Base-by-base conservation (phyloP, 35 echinoderm and acorn worm genomes). In the Amphiura filiformis region DNA sequence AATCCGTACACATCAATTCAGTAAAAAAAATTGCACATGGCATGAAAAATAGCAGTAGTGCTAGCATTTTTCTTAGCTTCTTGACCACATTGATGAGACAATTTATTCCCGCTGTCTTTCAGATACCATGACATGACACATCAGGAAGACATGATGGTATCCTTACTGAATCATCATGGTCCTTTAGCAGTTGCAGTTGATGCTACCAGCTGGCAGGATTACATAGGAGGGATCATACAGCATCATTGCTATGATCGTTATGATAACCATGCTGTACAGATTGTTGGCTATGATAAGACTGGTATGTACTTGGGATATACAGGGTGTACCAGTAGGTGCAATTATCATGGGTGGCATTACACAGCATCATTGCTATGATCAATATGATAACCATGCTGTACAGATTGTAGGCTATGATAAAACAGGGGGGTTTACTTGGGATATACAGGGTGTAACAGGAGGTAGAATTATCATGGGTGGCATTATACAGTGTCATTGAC, bases 231-330 rank as follows among this genome's bases (percentile, higher is more conserved):
- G 18, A 92, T 99, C 13, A 99, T 99, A 64, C 96, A 99, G 76
- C 93, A 99, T 34, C 96, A 99, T 44, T 99, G 96, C 77, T 90
- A 84, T 47, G 82, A 47, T 23, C 36, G 35, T 15, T 86, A 64
- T 70, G 87, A 90, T 79, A 99, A 99, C 42, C 96, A 99, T 86
- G 96, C 96, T 44, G 96, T 99, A n/a, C 96, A 99, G 76, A 92
- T 99, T 39, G 87, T 99, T 80, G 96, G 96, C 3, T 99, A 93
- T 81, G 90, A 99, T 76, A 89, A 35, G 44, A 75, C 96, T 88
- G 96, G 96, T 99, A 70, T 80, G 75, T 13, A 5, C n/a, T 52
- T 7, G 20, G 44, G 44, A 52, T 7, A 7, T 52, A 52, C 7
- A 52, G 44, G 44, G 7, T 52, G 44, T 11, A 52, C 44, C 7